These are phyloP conservation scores for Alcis repandata DNA, from an alignment of 2,888 invertebrate genomes.

Conservation along the genomic window DNA sequence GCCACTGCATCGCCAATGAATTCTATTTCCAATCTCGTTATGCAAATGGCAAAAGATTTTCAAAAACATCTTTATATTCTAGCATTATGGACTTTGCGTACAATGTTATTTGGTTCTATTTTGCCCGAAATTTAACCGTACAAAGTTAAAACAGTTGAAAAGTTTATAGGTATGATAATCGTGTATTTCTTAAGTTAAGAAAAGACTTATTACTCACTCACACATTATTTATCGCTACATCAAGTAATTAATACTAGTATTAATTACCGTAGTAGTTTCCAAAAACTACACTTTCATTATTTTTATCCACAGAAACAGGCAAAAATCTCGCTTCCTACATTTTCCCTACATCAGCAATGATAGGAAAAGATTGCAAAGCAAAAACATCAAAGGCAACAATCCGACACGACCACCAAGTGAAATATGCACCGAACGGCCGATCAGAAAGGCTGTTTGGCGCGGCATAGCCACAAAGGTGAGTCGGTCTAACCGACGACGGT, in stretches of 20 bases:
- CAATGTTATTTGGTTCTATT: not conserved
- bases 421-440: conserved; percentile 54
- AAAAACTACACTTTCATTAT: too few species aligned
- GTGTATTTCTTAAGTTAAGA: too few species aligned
- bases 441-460: conserved; percentile 51
- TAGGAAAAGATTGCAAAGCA: conserved; percentile 10
- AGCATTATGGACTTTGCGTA: not conserved
- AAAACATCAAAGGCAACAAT: conserved; percentile 28
- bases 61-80: not conserved
- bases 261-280: too few species aligned
- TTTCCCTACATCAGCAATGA: not conserved
- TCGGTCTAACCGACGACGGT: conserved; percentile 46
- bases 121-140: not conserved
- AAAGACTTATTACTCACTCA: too few species aligned
- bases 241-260: too few species aligned
- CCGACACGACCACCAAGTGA: conserved; percentile 35
- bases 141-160: too few species aligned
- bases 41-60: conserved; percentile 8
- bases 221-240: too few species aligned
- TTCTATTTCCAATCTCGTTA: conserved; percentile 13
- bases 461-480: too few species aligned
- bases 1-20: not conserved
- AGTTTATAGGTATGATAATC: too few species aligned
- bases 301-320: not conserved
- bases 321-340: too few species aligned